Percentiles rank a stretch among this genome's conserved stretches.
These are phyloP conservation scores for Zoanthus sansibaricus DNA, from an alignment of 92 coral and sea anemone species.

Conservation along the genomic window DNA sequence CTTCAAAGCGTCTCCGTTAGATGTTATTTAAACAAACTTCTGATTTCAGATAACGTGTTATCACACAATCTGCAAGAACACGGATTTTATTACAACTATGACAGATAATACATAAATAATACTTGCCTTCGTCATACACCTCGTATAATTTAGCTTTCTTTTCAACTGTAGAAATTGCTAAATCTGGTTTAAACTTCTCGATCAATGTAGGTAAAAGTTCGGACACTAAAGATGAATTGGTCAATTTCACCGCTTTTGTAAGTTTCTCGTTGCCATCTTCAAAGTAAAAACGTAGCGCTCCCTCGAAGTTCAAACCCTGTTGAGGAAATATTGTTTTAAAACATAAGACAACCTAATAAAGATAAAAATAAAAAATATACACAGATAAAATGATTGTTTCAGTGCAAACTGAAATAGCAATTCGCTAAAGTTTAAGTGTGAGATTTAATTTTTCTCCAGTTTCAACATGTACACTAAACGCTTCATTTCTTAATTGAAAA, in stretches of 20 bases:
- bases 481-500: neutral
- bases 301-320: constrained; percentile 92
- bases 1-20: neutral
- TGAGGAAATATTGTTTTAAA: constrained; percentile 9
- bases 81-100: neutral
- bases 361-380: neutral
- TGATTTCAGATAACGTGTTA: neutral
- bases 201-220: constrained; percentile 93
- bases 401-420: neutral
- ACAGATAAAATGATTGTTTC: neutral
- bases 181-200: constrained; percentile 96
- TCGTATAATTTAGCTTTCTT: constrained; percentile 91
- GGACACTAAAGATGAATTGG: constrained; percentile 81
- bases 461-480: neutral
- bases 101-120: constrained; percentile 24
- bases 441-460: constrained; percentile 27
- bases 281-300: constrained; percentile 92
- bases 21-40: constrained; percentile 9
- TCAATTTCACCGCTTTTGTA: constrained; percentile 93
- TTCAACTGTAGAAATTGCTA: constrained; percentile 74
- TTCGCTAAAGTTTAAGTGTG: neutral
- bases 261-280: constrained; percentile 92
- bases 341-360: neutral
- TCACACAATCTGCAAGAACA: constrained; percentile 1
- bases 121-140: constrained; percentile 84